Conservation (phyloP, 2,797 vertebrate species). For the Podarcis lilfordi region DNA sequence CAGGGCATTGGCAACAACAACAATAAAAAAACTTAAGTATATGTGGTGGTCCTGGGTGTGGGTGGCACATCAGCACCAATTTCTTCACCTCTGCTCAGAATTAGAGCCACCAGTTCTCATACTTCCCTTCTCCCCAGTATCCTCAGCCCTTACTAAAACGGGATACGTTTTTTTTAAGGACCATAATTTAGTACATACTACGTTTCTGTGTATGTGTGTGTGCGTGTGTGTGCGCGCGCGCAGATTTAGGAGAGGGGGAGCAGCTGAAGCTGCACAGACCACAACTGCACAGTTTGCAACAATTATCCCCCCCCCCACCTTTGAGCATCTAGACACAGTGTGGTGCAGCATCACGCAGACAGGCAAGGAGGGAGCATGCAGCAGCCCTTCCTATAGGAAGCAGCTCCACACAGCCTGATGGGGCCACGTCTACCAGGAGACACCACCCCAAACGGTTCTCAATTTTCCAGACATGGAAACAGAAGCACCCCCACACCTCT, state of each 20-base stretch:
- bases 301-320: too few species aligned
- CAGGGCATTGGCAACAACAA: not conserved
- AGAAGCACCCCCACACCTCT: constrained; percentile 20
- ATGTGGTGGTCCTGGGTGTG: not conserved
- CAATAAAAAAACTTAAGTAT: not conserved
- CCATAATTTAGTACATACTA: not conserved
- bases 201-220: too few species aligned
- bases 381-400: not conserved
- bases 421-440: not conserved
- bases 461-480: not conserved
- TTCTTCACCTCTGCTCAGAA: not conserved
- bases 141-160: too few species aligned
- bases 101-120: not conserved
- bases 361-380: too few species aligned
- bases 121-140: not conserved
- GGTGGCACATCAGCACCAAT: not conserved
- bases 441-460: not conserved
- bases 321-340: not conserved
- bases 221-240: accelerated
- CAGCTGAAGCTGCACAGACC: constrained; percentile 35
- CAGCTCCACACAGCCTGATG: not conserved
- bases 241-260: not conserved
- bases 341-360: not conserved
- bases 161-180: not conserved
- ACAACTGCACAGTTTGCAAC: not conserved